A percentile compares a stretch with the other conserved stretches of the same genome.
These are phyloP conservation scores for Acanthosepion esculentum DNA, from an alignment of 2,888 invertebrate species.

Conservation along the genomic window DNA sequence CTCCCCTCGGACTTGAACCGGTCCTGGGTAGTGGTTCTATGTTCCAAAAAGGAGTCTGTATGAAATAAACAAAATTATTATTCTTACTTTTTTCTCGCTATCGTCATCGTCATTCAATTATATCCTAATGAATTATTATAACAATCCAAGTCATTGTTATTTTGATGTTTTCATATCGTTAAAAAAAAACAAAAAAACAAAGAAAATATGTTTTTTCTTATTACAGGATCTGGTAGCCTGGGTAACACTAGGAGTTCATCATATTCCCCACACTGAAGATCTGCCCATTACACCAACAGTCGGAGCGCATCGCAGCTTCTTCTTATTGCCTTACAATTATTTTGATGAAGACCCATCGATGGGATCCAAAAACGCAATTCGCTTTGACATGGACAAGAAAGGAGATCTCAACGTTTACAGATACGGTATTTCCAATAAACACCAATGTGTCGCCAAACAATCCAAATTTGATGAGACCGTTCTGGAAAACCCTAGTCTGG, in stretches of 20 bases:
- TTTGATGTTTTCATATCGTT: no score
- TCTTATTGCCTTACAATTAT: slow-evolving; percentile 61
- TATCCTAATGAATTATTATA: no score
- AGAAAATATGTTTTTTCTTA: neutral
- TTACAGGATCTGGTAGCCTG: slow-evolving; percentile 61
- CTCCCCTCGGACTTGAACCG: no score
- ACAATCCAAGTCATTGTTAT: no score
- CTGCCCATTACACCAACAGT: slow-evolving; percentile 59
- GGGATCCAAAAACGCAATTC: slow-evolving; percentile 56
- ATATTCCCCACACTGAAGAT: slow-evolving; percentile 63
- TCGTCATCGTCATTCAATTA: no score
- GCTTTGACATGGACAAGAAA: slow-evolving; percentile 52
- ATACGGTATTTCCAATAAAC: slow-evolving; percentile 49
- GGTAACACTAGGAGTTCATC: slow-evolving; percentile 59
- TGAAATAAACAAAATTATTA: no score
- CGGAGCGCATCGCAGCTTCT: slow-evolving; percentile 56
- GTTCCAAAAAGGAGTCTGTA: no score
- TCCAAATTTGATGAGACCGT: slow-evolving; percentile 36
- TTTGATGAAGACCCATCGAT: slow-evolving; percentile 61
- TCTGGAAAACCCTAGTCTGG: neutral
- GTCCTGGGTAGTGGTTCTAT: no score
- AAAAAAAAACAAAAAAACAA: no score
- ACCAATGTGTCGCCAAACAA: neutral
- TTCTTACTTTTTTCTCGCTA: no score
- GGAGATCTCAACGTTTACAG: slow-evolving; percentile 47